Evolutionary conservation across 1,140 invertebrate genomes (phyloP).

Genomic region (Danaus plexippus): DNA sequence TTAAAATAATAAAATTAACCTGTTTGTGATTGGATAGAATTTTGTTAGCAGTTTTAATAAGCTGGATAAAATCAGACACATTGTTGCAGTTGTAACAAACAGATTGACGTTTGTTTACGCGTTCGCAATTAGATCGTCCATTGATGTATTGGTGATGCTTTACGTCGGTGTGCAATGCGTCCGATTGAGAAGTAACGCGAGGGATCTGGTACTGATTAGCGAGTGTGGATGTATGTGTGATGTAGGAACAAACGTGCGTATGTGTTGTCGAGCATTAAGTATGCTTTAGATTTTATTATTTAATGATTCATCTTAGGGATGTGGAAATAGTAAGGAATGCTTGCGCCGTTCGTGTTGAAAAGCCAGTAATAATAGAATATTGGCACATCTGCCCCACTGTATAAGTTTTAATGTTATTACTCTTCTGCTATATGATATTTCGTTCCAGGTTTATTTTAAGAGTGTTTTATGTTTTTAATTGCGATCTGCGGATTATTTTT

Average conservation of each 20-base stretch:
- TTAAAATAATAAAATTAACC: no score
- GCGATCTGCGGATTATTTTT: slow-evolving; percentile 61
- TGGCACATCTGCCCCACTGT: slow-evolving; percentile 67
- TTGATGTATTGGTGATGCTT: slow-evolving; percentile 55
- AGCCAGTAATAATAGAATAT: slow-evolving; percentile 72
- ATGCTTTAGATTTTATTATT: slow-evolving; percentile 71
- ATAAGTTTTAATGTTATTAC: slow-evolving; percentile 70
- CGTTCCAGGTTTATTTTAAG: slow-evolving; percentile 63
- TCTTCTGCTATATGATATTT: slow-evolving; percentile 55
- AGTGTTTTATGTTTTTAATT: slow-evolving; percentile 70
- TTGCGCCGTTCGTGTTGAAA: slow-evolving; percentile 64
- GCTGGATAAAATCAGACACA: slow-evolving; percentile 54
- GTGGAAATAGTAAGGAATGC: slow-evolving; percentile 70
- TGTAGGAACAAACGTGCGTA: slow-evolving; percentile 42
- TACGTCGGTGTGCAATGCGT: slow-evolving; percentile 38
- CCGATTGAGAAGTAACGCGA: slow-evolving; percentile 63
- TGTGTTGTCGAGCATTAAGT: slow-evolving; percentile 66
- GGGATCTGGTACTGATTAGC: slow-evolving; percentile 66
- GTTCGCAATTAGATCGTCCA: slow-evolving; percentile 64
- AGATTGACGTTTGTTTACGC: slow-evolving; percentile 60
- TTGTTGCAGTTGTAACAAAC: slow-evolving; percentile 59
- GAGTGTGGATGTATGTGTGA: slow-evolving; percentile 46
- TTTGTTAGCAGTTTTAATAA: slow-evolving; percentile 66
- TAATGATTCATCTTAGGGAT: slow-evolving; percentile 71
- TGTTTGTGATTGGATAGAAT: slow-evolving; percentile 67